Base-by-base conservation (phyloP, 2,888 invertebrate genomes). In the Ectobius pallidus region DNA sequence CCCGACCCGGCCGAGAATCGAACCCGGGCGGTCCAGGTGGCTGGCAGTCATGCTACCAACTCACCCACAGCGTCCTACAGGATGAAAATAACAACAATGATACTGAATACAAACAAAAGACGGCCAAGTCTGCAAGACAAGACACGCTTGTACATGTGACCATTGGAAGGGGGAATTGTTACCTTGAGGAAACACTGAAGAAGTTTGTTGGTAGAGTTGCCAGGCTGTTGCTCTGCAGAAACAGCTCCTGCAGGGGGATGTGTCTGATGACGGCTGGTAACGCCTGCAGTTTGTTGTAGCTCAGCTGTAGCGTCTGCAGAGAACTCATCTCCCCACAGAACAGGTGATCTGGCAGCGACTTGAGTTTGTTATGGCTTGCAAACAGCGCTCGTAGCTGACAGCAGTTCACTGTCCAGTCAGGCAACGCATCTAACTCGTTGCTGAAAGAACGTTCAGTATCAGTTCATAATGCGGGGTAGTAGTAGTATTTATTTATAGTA, bases 201-300 rank as follows among this genome's bases (percentile, higher is more conserved):
- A 94, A 92, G 79, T 91, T 92, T 75, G 89, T 89, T 9, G 94
- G 93, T 71, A 94, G 82, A 2, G 87, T 86, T 70, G 92, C 89
- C 77, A 94, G 85, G 77, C 90, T 90, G 81, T 94, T 94, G 80
- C 92, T 92, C 80, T 94, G 94, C 62, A 94, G 83, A 67, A 92
- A 88, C 9, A 94, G 80, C 74, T 84, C 84, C 70, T 84, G 84
- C 79, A 92, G 89, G 80, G 89, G 89, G 52, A 93, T 81, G 0
- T 92, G 91, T 74, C 89, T 84, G 74, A 91, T 89, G 80, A 92
- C 89, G 22, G 71, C 63, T 9, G 75, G 75, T 55, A 75, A 85
- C 63, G 87, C 87, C 75, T 89, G 88, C 73, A 94, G 86, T 81
- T 90, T 90, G 80, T 94, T 94, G 82, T 93, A 93, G 20, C 92